A percentile compares a stretch with the other conserved stretches of the same genome.
phyloP scores from a whole-genome alignment of 2,797 vertebrate species.

The Gymnopithys bicolor region DNA sequence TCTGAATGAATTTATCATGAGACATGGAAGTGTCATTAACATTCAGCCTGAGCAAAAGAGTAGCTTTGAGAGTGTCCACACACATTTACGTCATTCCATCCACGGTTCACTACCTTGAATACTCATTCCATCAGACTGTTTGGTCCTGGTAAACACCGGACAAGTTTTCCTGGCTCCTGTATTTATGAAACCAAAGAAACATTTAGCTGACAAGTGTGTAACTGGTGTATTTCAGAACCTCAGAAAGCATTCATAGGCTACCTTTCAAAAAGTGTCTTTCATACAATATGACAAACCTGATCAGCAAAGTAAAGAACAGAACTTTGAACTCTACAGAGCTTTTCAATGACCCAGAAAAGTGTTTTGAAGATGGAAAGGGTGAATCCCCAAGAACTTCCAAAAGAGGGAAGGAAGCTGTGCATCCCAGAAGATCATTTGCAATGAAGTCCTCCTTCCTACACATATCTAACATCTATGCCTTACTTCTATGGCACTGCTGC shows the following conservation, averaged over 20 bases:
- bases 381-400: neutral
- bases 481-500: neutral
- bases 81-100: slow-evolving; percentile 5
- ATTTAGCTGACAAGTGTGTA: neutral
- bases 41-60: neutral
- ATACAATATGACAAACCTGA: neutral
- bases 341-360: neutral
- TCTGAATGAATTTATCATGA: slow-evolving; percentile 17
- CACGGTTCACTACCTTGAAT: neutral
- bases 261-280: neutral
- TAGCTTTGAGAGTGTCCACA: slow-evolving; percentile 7
- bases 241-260: neutral
- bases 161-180: neutral
- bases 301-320: neutral
- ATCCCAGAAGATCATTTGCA: neutral
- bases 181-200: slow-evolving; percentile 4
- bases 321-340: neutral
- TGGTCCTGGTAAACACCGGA: slow-evolving; percentile 52
- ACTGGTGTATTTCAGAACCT: neutral
- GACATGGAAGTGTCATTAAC: slow-evolving; percentile 12
- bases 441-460: neutral
- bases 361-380: neutral
- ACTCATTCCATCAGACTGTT: slow-evolving; percentile 33
- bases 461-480: neutral
- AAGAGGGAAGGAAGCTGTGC: neutral